These are phyloP conservation scores for Channa maculata DNA, from an alignment of 2,113 vertebrate species.

Conservation along the genomic window DNA sequence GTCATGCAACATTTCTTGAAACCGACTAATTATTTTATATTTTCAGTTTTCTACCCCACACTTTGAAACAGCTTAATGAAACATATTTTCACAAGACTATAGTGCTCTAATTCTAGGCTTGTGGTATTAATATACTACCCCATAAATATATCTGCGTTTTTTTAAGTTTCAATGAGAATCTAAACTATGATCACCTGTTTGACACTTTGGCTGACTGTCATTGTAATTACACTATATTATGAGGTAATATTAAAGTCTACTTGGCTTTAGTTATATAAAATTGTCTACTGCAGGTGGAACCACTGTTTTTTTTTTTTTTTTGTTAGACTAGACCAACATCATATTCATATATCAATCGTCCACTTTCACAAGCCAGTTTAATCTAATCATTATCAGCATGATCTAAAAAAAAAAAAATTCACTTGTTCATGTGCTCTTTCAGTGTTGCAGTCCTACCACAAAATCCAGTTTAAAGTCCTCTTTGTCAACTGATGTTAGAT, in stretches of 20 bases:
- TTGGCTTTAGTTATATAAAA: neutral
- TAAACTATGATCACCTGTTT: neutral
- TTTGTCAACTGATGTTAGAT: too few relatives aligned
- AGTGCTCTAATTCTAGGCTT: neutral
- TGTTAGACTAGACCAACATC: too few relatives aligned
- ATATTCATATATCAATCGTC: too few relatives aligned
- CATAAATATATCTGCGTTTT: too few relatives aligned
- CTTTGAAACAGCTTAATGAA: neutral
- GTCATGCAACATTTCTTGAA: neutral
- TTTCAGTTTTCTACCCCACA: too few relatives aligned
- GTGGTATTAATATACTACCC: neutral
- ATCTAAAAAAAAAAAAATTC: neutral
- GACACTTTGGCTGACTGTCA: neutral
- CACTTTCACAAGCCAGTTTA: neutral
- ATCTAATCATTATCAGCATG: neutral
- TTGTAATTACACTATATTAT: neutral
- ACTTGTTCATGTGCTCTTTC: slow-evolving; percentile 14
- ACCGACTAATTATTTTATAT: neutral
- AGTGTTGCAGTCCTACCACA: slow-evolving; percentile 18
- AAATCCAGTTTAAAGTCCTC: too few relatives aligned
- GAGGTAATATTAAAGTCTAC: neutral
- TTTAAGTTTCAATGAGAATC: neutral
- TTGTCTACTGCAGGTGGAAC: neutral
- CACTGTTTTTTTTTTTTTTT: neutral
- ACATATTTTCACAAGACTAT: neutral